These are phyloP conservation scores for Melanostoma mellinum DNA, from an alignment of 2,888 invertebrate species.

Conservation along the genomic window DNA sequence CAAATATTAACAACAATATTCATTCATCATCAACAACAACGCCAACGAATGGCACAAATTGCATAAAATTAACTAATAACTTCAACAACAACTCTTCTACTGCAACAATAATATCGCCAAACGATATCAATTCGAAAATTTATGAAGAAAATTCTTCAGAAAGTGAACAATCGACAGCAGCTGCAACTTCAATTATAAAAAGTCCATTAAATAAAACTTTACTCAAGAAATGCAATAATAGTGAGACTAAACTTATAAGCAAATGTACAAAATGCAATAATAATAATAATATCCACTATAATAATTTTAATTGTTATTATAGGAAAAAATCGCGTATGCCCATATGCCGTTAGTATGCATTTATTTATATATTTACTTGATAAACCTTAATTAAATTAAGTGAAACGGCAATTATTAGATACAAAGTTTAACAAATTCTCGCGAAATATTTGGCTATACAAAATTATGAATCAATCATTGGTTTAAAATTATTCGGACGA, in stretches of 20 bases:
- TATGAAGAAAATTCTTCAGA: constrained; percentile 29
- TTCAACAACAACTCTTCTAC: constrained; percentile 28
- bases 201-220: constrained; percentile 78
- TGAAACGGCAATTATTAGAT: not conserved
- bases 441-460: constrained; percentile 57
- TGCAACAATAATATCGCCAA: constrained; percentile 24
- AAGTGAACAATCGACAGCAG: constrained; percentile 52
- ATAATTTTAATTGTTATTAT: constrained; percentile 81
- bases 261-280: constrained; percentile 81
- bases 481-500: constrained; percentile 52
- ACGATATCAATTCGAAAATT: constrained; percentile 15
- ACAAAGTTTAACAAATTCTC: constrained; percentile 42
- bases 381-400: constrained; percentile 33
- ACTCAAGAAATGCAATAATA: constrained; percentile 77
- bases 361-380: constrained; percentile 35
- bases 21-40: constrained; percentile 49
- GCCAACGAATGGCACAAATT: constrained; percentile 57
- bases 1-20: constrained; percentile 15
- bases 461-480: constrained; percentile 52
- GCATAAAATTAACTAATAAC: constrained; percentile 44
- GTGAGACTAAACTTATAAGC: constrained; percentile 63
- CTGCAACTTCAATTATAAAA: constrained; percentile 76
- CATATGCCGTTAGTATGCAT: constrained; percentile 81
- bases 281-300: constrained; percentile 80
- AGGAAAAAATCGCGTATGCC: constrained; percentile 82